A percentile compares a stretch with the other conserved stretches of the same genome.
Conservation (phyloP, 1,140 invertebrate species). For the Drosophila tani region DNA sequence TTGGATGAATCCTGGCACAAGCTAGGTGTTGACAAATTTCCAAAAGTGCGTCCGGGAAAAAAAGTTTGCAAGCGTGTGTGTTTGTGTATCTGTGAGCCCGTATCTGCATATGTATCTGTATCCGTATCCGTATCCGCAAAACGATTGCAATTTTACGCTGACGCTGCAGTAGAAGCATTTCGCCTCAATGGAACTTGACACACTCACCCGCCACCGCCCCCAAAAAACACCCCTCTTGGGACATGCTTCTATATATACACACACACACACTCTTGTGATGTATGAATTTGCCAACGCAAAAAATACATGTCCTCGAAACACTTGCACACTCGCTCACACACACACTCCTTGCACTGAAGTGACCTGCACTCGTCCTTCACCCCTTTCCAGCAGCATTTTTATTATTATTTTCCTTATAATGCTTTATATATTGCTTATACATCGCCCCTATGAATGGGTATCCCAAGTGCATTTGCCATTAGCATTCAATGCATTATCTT, state of each 20-base stretch:
- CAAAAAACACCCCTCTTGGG: background rate
- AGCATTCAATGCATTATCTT: conserved; percentile 33
- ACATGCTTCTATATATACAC: background rate
- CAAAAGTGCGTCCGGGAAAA: conserved; percentile 43
- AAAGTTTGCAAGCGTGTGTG: conserved; percentile 34
- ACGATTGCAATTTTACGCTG: conserved; percentile 71
- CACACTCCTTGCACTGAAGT: background rate
- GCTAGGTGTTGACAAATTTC: conserved; percentile 31
- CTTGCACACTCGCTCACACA: conserved; percentile 2
- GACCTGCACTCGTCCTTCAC: conserved; percentile 20
- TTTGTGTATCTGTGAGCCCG: conserved; percentile 16
- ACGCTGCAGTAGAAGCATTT: conserved; percentile 61
- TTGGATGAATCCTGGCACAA: conserved; percentile 12
- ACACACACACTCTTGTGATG: conserved; percentile 4
- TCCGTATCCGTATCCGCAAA: conserved; percentile 47
- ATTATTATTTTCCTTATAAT: conserved; percentile 23
- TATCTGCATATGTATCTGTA: conserved; percentile 37
- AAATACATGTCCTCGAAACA: conserved; percentile 62
- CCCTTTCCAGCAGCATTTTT: background rate
- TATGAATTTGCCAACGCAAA: conserved; percentile 63
- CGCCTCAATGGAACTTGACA: conserved; percentile 68
- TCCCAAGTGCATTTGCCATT: conserved; percentile 25
- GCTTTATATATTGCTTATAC: background rate
- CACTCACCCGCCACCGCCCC: conserved; percentile 17
- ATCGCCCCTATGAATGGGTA: background rate